Percentiles rank a stretch among this genome's conserved stretches.
phyloP scores from a whole-genome alignment of 2,113 vertebrate species.

The Agapornis roseicollis region DNA sequence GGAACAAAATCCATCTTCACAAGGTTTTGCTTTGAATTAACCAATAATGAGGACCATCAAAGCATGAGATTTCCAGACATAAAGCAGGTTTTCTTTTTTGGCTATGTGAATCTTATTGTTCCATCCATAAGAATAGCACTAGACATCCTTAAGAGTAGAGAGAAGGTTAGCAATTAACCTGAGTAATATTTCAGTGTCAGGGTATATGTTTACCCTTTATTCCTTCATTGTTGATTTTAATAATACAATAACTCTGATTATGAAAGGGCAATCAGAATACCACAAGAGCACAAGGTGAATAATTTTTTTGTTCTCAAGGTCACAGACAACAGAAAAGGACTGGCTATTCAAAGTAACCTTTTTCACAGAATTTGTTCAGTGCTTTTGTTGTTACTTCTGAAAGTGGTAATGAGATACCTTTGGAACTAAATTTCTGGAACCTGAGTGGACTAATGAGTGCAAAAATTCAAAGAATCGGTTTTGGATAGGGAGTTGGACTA shows the following conservation, averaged over 20 bases:
- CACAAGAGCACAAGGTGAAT: neutral
- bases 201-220: neutral
- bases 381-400: neutral
- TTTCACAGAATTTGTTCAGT: neutral
- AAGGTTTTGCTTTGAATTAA: neutral
- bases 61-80: neutral
- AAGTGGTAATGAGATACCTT: neutral
- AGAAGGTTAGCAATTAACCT: neutral
- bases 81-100: neutral
- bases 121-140: neutral
- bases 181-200: neutral
- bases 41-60: neutral
- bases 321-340: neutral
- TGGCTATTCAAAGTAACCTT: neutral
- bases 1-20: neutral
- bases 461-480: constrained; percentile 3
- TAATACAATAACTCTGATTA: neutral
- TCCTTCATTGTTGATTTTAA: neutral
- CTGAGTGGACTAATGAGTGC: neutral
- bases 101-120: neutral
- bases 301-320: neutral
- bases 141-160: neutral
- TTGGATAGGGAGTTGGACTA: neutral
- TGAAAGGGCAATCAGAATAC: neutral
- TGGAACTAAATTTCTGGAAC: constrained; percentile 1